Percentiles rank a stretch among this genome's conserved stretches.
These are phyloP conservation scores for Ophthalmolycus amberensis DNA, from an alignment of 2,113 vertebrate species.

Conservation along the genomic window DNA sequence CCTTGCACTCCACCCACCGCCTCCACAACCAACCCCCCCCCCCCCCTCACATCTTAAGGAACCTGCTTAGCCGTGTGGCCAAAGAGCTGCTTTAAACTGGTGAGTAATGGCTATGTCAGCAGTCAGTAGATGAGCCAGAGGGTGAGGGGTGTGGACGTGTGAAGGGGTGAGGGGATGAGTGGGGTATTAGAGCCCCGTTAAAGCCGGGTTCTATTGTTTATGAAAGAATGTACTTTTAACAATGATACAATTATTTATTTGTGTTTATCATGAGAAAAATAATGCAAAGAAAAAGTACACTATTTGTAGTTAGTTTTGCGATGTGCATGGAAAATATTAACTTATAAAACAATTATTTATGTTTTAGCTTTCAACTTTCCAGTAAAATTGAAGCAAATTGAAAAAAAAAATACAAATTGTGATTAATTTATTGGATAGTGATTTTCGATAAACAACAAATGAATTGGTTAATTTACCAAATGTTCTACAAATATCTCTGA, in stretches of 20 bases:
- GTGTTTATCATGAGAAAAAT: neutral
- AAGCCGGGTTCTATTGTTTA: constrained; percentile 30
- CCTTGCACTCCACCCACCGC: constrained; percentile 56
- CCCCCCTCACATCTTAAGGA: constrained; percentile 45
- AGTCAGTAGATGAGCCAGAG: constrained; percentile 74
- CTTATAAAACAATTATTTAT: neutral
- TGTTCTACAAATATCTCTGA: neutral
- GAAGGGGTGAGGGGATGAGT: neutral
- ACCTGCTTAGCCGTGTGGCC: constrained; percentile 52
- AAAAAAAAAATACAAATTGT: neutral
- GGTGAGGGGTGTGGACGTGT: constrained; percentile 17
- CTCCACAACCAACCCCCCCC: constrained; percentile 44
- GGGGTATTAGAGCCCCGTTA: constrained; percentile 50
- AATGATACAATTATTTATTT: neutral
- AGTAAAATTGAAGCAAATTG: neutral
- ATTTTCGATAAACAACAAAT: neutral
- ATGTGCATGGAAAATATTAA: neutral
- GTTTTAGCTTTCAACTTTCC: neutral
- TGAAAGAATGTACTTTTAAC: constrained; percentile 33
- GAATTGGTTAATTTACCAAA: neutral
- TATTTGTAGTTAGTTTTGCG: neutral
- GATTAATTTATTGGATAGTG: neutral
- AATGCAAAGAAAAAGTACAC: neutral
- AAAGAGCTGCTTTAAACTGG: constrained; percentile 69
- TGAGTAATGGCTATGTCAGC: constrained; percentile 77